A percentile compares a stretch with the other conserved stretches of the same genome.
Evolutionary conservation across 2,113 vertebrate genomes (phyloP).

Genomic region (Scomber japonicus): DNA sequence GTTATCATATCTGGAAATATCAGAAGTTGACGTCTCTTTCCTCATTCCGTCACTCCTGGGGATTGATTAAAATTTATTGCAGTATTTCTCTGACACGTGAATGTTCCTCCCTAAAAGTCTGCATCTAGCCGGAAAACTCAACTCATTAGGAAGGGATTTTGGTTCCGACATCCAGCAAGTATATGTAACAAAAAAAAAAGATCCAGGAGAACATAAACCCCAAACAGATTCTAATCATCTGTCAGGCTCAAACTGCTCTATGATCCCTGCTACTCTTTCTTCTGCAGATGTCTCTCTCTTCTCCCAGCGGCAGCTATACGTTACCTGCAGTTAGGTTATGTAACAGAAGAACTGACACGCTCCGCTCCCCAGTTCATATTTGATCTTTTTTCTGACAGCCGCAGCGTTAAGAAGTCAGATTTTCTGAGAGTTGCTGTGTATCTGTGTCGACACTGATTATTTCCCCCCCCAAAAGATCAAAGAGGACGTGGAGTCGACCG

Average conservation of each 20-base stretch:
- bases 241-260: neutral
- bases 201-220: conserved; percentile 7
- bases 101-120: neutral
- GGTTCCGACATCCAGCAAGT: conserved; percentile 9
- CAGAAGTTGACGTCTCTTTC: neutral
- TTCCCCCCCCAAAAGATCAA: conserved; percentile 76
- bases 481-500: conserved; percentile 83
- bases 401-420: neutral
- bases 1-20: neutral
- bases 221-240: conserved; percentile 27
- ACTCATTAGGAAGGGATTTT: conserved; percentile 36
- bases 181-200: conserved; percentile 14
- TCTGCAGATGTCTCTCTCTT: conserved; percentile 19
- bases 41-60: neutral
- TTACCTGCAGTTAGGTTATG: conserved; percentile 33
- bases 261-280: conserved; percentile 18
- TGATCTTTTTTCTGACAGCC: neutral
- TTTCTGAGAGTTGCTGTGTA: neutral
- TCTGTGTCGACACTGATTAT: neutral
- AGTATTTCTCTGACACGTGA: neutral
- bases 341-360: conserved; percentile 24
- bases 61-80: neutral
- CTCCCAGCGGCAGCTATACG: conserved; percentile 14
- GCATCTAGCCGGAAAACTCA: neutral
- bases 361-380: conserved; percentile 2